These are phyloP conservation scores for Sander vitreus DNA, from an alignment of 2,113 vertebrate genomes.

Conservation along the genomic window DNA sequence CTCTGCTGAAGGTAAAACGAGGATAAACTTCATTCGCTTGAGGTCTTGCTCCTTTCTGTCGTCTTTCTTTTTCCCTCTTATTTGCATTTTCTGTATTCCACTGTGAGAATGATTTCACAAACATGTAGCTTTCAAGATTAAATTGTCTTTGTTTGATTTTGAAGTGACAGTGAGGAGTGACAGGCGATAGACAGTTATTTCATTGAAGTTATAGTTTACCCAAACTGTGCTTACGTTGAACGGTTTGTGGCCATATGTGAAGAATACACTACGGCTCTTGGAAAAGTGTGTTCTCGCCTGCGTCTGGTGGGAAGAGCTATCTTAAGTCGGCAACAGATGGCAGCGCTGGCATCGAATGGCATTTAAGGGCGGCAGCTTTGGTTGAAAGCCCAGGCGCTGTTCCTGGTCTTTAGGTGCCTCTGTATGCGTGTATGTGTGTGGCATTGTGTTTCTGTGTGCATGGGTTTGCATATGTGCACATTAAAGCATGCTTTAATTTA, in stretches of 20 bases:
- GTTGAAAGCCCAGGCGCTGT: constrained; percentile 48
- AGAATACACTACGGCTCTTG: constrained; percentile 28
- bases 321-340: constrained; percentile 89
- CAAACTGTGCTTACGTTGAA: constrained; percentile 28
- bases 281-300: constrained; percentile 42
- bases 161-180: constrained; percentile 2
- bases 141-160: neutral
- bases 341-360: constrained; percentile 88
- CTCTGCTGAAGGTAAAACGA: neutral
- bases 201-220: constrained; percentile 7
- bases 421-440: constrained; percentile 45
- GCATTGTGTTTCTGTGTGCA: constrained; percentile 79
- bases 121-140: neutral
- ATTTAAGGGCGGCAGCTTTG: constrained; percentile 63
- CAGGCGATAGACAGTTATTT: neutral
- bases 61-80: neutral
- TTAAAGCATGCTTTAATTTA: neutral
- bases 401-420: constrained; percentile 59
- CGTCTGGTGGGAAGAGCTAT: constrained; percentile 58
- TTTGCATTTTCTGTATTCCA: neutral
- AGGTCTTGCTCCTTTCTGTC: neutral
- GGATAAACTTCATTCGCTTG: neutral
- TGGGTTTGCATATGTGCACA: constrained; percentile 86
- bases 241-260: constrained; percentile 50
- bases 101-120: neutral